Percentiles rank a stretch among this genome's conserved stretches.
phyloP scores from a whole-genome alignment of 2,888 invertebrate genomes.

The Parnassius apollo region DNA sequence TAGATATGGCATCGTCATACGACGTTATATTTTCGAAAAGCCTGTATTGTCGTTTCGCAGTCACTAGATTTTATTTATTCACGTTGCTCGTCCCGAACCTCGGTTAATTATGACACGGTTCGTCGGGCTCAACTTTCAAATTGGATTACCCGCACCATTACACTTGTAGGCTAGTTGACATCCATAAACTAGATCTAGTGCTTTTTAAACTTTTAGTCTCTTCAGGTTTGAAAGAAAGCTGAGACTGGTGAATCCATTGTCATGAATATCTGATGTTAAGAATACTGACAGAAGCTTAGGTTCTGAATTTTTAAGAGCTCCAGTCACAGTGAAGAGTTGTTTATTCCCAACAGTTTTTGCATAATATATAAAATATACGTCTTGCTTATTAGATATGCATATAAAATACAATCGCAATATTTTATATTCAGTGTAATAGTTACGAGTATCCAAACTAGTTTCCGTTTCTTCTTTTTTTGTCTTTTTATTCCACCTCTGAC shows the following conservation, averaged over 20 bases:
- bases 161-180: slow-evolving; percentile 29
- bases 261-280: slow-evolving; percentile 16
- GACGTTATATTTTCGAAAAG: neutral
- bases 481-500: too few relatives aligned
- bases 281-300: neutral
- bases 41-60: slow-evolving; percentile 29
- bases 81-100: slow-evolving; percentile 49
- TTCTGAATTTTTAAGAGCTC: neutral
- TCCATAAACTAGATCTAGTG: slow-evolving; percentile 8
- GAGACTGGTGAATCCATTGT: neutral
- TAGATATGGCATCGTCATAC: neutral
- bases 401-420: too few relatives aligned
- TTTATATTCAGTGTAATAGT: too few relatives aligned
- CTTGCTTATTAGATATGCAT: too few relatives aligned
- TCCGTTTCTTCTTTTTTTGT: too few relatives aligned
- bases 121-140: slow-evolving; percentile 57
- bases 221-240: slow-evolving; percentile 4
- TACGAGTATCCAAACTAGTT: too few relatives aligned
- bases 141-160: slow-evolving; percentile 60
- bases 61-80: slow-evolving; percentile 59
- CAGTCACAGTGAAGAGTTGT: neutral
- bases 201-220: slow-evolving; percentile 11
- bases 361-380: too few relatives aligned
- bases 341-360: neutral
- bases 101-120: slow-evolving; percentile 64